Base-by-base conservation (phyloP, 2,797 vertebrate species). In the Periophthalmus magnuspinnatus region DNA sequence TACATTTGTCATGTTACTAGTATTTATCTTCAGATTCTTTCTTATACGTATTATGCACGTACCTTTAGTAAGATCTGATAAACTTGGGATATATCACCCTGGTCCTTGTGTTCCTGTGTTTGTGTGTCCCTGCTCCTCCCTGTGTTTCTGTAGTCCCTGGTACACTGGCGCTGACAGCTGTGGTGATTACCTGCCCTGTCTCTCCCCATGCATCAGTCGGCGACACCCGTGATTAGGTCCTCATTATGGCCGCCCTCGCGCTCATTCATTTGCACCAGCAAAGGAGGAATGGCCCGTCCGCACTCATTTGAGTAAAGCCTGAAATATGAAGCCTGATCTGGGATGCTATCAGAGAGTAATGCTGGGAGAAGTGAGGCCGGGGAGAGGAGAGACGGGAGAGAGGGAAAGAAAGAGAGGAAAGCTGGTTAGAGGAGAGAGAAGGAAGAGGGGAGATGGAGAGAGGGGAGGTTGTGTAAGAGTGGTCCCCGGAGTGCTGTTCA, bases 161-260 rank as follows among this genome's bases (percentile, higher is more conserved):
- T 55, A 21, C 28, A 33, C 16, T 59, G 74, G 82, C 75, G 79
- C 81, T 85, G 85, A 90, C 85, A 84, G 83, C 82, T 82, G 50
- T 66, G 81, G 84, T 88, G 88, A 91, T 91, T 89, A 89, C 88
- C 89, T 91, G 83, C 84, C 86, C 81, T 73, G 81, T 87, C 83
- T 86, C 80, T 81, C 81, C 80, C 86, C 88, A 79, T 84, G 85
- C 81, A 75, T 85, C 77, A 87, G 82, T 85, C 89, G 78, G 68
- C 87, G 92, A 90, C 90, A 89, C 79, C 64, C 58, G 82, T 79
- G 84, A 89, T 93, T 90, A 91, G 75, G 65, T 83, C 72, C 83
- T 89, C 87, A 77, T 90, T 88, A 90, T 7, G 82, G 76, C 83
- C 76, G 74, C n/a, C 71, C 45, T 72, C 70, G 70, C 78, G 67